Evolutionary conservation across 2,888 invertebrate genomes (phyloP).

Genomic region (Hesperia comma): DNA sequence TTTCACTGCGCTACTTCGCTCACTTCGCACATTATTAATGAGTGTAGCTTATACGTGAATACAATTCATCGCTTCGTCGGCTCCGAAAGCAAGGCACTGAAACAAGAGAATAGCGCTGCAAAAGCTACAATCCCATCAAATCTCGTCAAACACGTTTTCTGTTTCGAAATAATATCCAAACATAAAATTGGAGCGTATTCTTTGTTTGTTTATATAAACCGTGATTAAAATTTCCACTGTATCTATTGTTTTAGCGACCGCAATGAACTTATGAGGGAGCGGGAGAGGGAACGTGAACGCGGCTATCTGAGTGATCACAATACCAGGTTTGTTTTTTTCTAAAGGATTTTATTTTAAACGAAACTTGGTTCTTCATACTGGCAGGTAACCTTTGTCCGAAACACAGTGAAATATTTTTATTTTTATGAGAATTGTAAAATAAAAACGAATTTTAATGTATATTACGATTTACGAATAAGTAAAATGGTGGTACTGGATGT

Average conservation of each 20-base stretch:
- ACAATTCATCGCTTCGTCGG: neutral
- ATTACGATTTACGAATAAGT: no score
- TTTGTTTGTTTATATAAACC: slow-evolving; percentile 34
- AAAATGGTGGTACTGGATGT: no score
- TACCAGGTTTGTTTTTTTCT: slow-evolving; percentile 82
- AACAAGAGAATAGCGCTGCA: neutral
- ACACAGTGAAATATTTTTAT: slow-evolving; percentile 1
- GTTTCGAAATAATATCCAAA: slow-evolving; percentile 10
- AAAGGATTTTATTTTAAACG: slow-evolving; percentile 8
- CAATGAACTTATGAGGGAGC: slow-evolving; percentile 91
- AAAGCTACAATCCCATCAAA: slow-evolving; percentile 8
- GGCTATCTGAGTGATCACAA: slow-evolving; percentile 93
- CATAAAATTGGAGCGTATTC: slow-evolving; percentile 12
- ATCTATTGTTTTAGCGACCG: slow-evolving; percentile 86
- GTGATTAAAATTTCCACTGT: slow-evolving; percentile 41
- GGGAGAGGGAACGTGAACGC: slow-evolving; percentile 88
- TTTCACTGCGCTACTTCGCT: neutral
- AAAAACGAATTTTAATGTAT: no score
- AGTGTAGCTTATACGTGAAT: neutral
- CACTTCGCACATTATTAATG: neutral
- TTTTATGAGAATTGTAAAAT: neutral
- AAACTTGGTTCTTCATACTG: slow-evolving; percentile 1
- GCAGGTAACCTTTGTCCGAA: neutral
- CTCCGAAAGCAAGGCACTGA: neutral
- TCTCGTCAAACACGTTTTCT: slow-evolving; percentile 4